A percentile compares a stretch with the other conserved stretches of the same genome.
These are phyloP conservation scores for Myripristis jacobus DNA, from an alignment of 2,797 vertebrate species.

Conservation along the genomic window DNA sequence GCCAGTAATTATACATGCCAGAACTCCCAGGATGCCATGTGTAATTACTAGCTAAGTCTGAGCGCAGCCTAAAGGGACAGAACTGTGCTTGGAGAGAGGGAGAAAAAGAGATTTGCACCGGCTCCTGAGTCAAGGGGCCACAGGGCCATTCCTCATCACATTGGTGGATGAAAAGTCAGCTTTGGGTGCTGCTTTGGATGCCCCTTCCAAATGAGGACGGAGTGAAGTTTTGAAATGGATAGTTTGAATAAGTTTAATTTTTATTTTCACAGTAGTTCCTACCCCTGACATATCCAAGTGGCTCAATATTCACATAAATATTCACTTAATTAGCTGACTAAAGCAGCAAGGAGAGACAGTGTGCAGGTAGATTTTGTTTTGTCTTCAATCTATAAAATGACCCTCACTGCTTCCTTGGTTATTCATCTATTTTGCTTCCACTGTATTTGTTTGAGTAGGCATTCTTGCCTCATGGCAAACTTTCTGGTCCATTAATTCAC, in stretches of 20 bases:
- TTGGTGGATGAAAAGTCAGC: constrained; percentile 39
- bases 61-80: constrained; percentile 70
- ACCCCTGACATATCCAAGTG: constrained; percentile 11
- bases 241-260: constrained; percentile 29
- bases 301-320: neutral
- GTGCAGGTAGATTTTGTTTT: constrained; percentile 12
- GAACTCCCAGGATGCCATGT: constrained; percentile 78
- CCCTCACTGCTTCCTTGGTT: neutral
- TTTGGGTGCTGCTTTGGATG: constrained; percentile 26
- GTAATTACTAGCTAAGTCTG: constrained; percentile 80
- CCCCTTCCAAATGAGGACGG: constrained; percentile 14
- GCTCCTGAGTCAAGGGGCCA: constrained; percentile 52
- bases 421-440: neutral
- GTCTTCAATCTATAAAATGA: constrained; percentile 10
- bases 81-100: constrained; percentile 43
- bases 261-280: constrained; percentile 23
- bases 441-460: constrained; percentile 27
- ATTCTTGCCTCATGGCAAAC: constrained; percentile 15
- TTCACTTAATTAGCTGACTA: neutral
- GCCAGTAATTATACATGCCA: constrained; percentile 81
- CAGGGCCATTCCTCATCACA: constrained; percentile 38
- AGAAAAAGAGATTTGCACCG: constrained; percentile 47
- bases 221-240: constrained; percentile 37
- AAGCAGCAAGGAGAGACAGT: neutral
- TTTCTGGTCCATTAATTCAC: constrained; percentile 57